Conservation (phyloP, 37 sponge, comb jelly and placozoan genomes). For the Tethya wilhelma region DNA sequence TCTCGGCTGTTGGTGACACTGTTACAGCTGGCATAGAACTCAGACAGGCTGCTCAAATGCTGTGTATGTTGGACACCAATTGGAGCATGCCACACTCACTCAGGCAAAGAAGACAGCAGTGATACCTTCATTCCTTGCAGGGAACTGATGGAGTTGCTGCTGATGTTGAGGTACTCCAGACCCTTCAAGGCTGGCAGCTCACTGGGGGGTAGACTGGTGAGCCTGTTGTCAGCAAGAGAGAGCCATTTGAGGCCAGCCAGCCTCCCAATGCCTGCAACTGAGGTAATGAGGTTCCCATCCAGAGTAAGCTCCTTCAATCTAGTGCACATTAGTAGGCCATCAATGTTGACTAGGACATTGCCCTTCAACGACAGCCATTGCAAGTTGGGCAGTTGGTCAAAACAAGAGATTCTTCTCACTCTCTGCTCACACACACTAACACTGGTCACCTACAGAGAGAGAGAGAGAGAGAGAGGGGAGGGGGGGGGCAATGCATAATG, state of each 20-base stretch:
- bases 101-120: neutral
- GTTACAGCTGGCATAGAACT: conserved; percentile 79
- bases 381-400: conserved; percentile 82
- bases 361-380: conserved; percentile 83
- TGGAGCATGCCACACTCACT: neutral
- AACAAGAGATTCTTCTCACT: conserved; percentile 52
- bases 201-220: conserved; percentile 24
- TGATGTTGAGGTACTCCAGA: conserved; percentile 48
- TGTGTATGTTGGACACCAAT: neutral
- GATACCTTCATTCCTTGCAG: conserved; percentile 50
- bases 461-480: conserved; percentile 60
- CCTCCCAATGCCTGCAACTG: conserved; percentile 4
- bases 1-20: conserved; percentile 45
- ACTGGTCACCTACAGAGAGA: conserved; percentile 65
- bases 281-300: conserved; percentile 70
- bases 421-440: conserved; percentile 57
- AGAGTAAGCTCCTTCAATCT: conserved; percentile 87
- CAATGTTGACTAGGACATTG: conserved; percentile 55
- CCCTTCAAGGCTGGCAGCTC: neutral
- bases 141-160: conserved; percentile 33
- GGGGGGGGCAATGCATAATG: too few species aligned
- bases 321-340: conserved; percentile 26
- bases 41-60: conserved; percentile 47
- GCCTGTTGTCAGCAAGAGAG: conserved; percentile 56
- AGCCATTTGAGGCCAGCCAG: conserved; percentile 72